phyloP scores from a whole-genome alignment of 2,888 invertebrate genomes.

The Galerucella nymphaeae region DNA sequence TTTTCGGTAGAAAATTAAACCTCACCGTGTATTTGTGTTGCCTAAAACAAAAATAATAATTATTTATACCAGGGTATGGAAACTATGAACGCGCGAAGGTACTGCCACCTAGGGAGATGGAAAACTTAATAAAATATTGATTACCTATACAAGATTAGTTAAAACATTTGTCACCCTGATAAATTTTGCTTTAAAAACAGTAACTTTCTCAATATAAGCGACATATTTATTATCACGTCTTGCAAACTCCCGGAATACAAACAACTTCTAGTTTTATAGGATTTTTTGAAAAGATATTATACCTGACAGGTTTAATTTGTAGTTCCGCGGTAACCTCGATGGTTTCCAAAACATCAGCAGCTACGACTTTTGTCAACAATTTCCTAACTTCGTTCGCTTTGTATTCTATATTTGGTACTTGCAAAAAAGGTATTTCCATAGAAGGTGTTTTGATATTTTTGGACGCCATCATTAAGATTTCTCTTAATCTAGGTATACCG shows the following conservation, averaged over 20 bases:
- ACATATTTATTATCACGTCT: not conserved
- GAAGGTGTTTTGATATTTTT: constrained; percentile 94
- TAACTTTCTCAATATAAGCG: too few relatives aligned
- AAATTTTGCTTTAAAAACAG: too few relatives aligned
- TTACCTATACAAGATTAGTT: too few relatives aligned
- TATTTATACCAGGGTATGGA: too few relatives aligned
- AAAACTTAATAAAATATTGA: too few relatives aligned
- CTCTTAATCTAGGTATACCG: constrained; percentile 97
- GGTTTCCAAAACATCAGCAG: constrained; percentile 82
- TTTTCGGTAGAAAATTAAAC: constrained; percentile 79
- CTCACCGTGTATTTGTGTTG: constrained; percentile 74
- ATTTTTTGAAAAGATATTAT: constrained; percentile 6
- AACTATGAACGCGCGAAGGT: too few relatives aligned
- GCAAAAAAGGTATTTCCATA: constrained; percentile 89
- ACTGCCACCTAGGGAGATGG: too few relatives aligned
- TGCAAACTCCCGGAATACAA: constrained; percentile 4
- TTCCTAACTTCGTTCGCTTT: constrained; percentile 77
- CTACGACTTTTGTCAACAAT: constrained; percentile 80
- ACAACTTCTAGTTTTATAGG: too few relatives aligned
- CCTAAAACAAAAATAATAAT: constrained; percentile 52
- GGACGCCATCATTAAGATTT: constrained; percentile 96
- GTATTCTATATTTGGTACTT: constrained; percentile 65
- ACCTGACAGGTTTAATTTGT: constrained; percentile 68
- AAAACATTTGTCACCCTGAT: too few relatives aligned
- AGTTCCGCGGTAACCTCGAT: constrained; percentile 71